Percentiles rank a stretch among this genome's conserved stretches.
Conservation (phyloP, 2,113 vertebrate species). For the Neopipo cinnamomea region DNA sequence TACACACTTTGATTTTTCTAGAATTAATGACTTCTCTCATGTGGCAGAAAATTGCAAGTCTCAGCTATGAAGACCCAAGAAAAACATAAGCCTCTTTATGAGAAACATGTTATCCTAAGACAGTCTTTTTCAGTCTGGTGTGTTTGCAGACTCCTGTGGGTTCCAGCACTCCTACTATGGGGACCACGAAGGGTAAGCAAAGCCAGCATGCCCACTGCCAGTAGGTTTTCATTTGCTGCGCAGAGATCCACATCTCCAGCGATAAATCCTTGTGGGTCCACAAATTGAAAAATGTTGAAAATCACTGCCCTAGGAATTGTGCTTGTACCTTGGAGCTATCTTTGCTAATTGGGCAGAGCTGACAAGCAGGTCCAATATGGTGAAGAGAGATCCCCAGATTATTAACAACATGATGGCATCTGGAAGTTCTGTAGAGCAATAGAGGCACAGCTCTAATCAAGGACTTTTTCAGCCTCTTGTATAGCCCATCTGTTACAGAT, state of each 20-base stretch:
- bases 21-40: background rate
- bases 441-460: slow-evolving; percentile 39
- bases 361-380: slow-evolving; percentile 55
- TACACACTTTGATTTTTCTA: slow-evolving; percentile 32
- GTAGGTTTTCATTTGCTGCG: slow-evolving; percentile 20
- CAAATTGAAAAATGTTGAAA: slow-evolving; percentile 58
- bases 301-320: slow-evolving; percentile 51
- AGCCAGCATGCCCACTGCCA: slow-evolving; percentile 18
- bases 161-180: background rate
- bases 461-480: slow-evolving; percentile 29
- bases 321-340: slow-evolving; percentile 43
- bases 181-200: slow-evolving; percentile 7
- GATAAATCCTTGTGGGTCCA: slow-evolving; percentile 43
- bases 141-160: background rate
- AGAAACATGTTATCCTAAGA: background rate
- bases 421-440: slow-evolving; percentile 52
- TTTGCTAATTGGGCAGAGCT: slow-evolving; percentile 55
- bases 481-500: slow-evolving; percentile 52
- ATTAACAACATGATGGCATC: slow-evolving; percentile 49
- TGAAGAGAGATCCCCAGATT: slow-evolving; percentile 55
- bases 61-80: background rate
- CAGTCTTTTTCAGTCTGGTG: background rate
- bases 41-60: slow-evolving; percentile 8
- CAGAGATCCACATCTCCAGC: background rate
- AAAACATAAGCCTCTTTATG: background rate